A percentile compares a stretch with the other conserved stretches of the same genome.
These are phyloP conservation scores for Panurus biarmicus DNA, from an alignment of 2,113 vertebrate genomes.

Conservation along the genomic window DNA sequence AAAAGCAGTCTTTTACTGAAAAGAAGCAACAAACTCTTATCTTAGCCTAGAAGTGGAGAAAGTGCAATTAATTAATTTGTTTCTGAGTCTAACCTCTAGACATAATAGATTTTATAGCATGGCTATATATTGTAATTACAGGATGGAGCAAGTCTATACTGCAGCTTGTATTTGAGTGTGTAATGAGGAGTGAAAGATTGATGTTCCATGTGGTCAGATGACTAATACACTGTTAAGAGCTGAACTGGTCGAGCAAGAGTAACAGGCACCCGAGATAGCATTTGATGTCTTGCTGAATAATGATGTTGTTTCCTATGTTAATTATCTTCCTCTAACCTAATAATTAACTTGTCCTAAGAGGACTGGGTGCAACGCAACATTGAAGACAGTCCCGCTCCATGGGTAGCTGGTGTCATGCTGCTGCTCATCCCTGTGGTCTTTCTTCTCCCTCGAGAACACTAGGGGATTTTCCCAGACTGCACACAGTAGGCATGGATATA, in stretches of 20 bases:
- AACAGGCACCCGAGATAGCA: slow-evolving; percentile 18
- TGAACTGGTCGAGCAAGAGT: slow-evolving; percentile 19
- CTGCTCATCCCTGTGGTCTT: neutral
- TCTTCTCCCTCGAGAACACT: neutral
- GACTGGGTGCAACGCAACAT: neutral
- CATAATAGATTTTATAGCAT: neutral
- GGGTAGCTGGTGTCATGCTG: neutral
- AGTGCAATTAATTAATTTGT: slow-evolving; percentile 49
- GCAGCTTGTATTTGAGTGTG: neutral
- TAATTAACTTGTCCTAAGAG: slow-evolving; percentile 29
- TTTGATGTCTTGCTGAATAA: slow-evolving; percentile 15
- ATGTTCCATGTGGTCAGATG: slow-evolving; percentile 23
- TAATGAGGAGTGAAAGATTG: slow-evolving; percentile 41
- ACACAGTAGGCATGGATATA: neutral
- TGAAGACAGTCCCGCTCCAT: neutral
- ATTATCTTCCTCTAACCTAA: neutral
- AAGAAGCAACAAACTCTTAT: slow-evolving; percentile 6
- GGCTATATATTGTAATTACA: slow-evolving; percentile 25
- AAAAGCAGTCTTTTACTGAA: slow-evolving; percentile 1
- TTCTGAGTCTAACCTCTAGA: slow-evolving; percentile 17
- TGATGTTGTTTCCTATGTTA: neutral
- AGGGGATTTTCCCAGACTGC: neutral
- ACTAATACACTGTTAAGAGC: slow-evolving; percentile 7
- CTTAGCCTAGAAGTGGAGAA: neutral
- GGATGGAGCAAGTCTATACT: neutral